phyloP scores from a whole-genome alignment of 23 tunicate species.

The Diplosoma virens region DNA sequence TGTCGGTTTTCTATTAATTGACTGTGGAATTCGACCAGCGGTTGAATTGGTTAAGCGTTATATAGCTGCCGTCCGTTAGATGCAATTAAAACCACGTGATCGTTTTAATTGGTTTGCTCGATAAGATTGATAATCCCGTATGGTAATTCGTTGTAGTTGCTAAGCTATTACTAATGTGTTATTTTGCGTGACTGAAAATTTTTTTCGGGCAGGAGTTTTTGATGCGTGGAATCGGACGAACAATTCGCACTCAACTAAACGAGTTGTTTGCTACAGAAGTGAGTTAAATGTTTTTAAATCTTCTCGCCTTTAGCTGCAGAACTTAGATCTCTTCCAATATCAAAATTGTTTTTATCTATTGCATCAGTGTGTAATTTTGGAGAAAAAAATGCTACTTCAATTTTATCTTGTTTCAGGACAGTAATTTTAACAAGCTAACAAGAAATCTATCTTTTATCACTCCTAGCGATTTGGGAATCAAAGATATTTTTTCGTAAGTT shows the following conservation, averaged over 20 bases:
- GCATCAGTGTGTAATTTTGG: background rate
- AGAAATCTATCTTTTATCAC: constrained; percentile 44
- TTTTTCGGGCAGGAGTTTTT: constrained; percentile 43
- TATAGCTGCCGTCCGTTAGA: too few relatives aligned
- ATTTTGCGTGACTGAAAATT: too few relatives aligned
- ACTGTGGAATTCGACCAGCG: too few relatives aligned
- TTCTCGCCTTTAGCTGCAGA: background rate
- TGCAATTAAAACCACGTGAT: too few relatives aligned
- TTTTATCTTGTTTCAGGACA: constrained; percentile 37
- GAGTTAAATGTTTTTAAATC: background rate
- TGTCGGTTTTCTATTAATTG: background rate
- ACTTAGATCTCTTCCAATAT: background rate
- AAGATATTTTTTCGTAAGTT: constrained; percentile 60
- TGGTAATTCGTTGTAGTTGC: too few relatives aligned
- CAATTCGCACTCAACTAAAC: constrained; percentile 33
- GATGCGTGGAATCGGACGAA: constrained; percentile 36
- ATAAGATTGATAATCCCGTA: too few relatives aligned
- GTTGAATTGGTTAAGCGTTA: too few relatives aligned
- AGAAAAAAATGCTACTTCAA: background rate
- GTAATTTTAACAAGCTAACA: constrained; percentile 56
- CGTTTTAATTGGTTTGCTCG: too few relatives aligned
- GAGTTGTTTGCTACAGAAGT: constrained; percentile 54
- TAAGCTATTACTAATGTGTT: too few relatives aligned
- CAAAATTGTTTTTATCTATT: too few relatives aligned
- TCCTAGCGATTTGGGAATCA: constrained; percentile 48